Evolutionary conservation across 1,140 invertebrate genomes (phyloP), one percentile per base, ranked within the genome.

Genomic region (Bombus confusus): DNA sequence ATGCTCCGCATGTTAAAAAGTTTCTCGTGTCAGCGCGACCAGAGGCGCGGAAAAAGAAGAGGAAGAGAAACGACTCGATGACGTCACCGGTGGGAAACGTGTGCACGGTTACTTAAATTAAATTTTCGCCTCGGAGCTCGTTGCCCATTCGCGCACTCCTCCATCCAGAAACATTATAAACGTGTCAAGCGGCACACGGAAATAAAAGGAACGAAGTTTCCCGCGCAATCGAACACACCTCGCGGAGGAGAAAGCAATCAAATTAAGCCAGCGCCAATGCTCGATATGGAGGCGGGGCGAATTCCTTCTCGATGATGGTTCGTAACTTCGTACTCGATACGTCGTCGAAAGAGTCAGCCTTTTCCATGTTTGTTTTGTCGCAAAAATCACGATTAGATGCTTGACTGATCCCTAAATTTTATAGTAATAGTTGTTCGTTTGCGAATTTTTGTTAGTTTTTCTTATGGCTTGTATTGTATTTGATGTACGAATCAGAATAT

Each of bases 91-190:
- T 22, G 12, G 34, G 25, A 74, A 66, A 76, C 47, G 68, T 75
- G 83, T 86, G 31, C 39, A n/a, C 66, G 68, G 62, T 88, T 86
- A 83, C 74, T 89, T 86, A 80, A 85, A 89, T 88, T 88, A 72
- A 80, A 89, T 89, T 89, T 79, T 79, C 62, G 22, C 41, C n/a
- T 43, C 18, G 39, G 34, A 43, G 12, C 62, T 68, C 62, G 59
- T 37, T 57, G 73, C 47, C 25, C 10, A 22, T 37, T 77, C 75
- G 62, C 62, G n/a, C 3, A 3, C 39, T 6, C 39, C 18, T 6
- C 22, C 12, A 22, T 13, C 39, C 13, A 39, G 41, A 37, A 75
- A 52, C n/a, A 47, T 83, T 83, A 83, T 52, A 76, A 83, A 76
- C 59, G 59, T 52, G 80, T 76, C 80, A 74, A 64, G 39, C 39